Percentiles rank a stretch among this genome's conserved stretches.
Evolutionary conservation across 2,797 vertebrate species (phyloP).

Genomic region (Rhinichthys osculus): DNA sequence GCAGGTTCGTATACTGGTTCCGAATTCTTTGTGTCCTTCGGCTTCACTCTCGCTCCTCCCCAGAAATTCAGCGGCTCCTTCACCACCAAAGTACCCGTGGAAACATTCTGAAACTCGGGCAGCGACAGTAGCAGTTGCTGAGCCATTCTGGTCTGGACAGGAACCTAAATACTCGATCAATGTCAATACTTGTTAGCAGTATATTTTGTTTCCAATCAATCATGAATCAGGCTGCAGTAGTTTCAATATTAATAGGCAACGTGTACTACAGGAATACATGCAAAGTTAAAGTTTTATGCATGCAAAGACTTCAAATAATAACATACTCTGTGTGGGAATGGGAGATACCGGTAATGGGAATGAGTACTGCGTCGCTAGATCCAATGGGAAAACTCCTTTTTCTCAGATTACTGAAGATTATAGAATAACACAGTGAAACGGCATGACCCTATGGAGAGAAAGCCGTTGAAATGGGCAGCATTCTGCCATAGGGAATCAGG

Average conservation of each 20-base stretch:
- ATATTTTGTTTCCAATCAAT: not conserved
- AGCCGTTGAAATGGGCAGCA: too few relatives aligned
- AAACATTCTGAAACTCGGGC: slow-evolving; percentile 74
- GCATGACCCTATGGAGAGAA: too few relatives aligned
- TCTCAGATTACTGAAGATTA: too few relatives aligned
- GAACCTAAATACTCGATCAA: not conserved
- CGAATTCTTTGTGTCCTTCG: slow-evolving; percentile 69
- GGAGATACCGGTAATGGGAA: too few relatives aligned
- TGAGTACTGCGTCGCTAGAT: too few relatives aligned
- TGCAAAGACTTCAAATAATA: not conserved
- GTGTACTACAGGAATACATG: not conserved
- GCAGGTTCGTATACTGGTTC: slow-evolving; percentile 91
- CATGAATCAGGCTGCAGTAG: too few relatives aligned
- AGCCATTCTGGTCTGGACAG: slow-evolving; percentile 65
- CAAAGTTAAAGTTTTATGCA: not conserved
- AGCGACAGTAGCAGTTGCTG: slow-evolving; percentile 69
- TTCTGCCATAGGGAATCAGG: too few relatives aligned
- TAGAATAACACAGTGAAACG: too few relatives aligned
- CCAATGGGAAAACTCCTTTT: too few relatives aligned
- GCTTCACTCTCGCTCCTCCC: slow-evolving; percentile 80
- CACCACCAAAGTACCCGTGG: slow-evolving; percentile 78
- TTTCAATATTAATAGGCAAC: not conserved
- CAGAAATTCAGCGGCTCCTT: slow-evolving; percentile 88
- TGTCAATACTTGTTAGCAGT: not conserved
- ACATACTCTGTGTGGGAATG: too few relatives aligned